Evolutionary conservation across 2,797 vertebrate genomes (phyloP), one percentile per base, ranked within the genome.

Genomic region (Fundulus diaphanus): DNA sequence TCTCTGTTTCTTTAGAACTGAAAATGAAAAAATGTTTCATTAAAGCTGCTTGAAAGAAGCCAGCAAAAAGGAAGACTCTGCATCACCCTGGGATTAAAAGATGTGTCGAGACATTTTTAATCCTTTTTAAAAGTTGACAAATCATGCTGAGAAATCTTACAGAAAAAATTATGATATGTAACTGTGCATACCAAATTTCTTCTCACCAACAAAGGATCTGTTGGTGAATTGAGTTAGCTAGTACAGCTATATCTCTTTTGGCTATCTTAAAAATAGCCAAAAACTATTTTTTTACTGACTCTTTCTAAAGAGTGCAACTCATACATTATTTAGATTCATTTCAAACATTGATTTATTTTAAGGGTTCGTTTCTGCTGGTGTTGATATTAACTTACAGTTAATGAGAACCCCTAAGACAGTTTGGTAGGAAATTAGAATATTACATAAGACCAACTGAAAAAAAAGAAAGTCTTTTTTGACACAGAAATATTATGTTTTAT

Each of bases 1-100:
- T 29, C 54, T 78, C 13, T 42, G 79, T 37, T 79, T 86, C 73
- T 63, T 79, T 24, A 76, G 78, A 51, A 82, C 33, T 40, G 9
- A 56, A 11, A 27, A 18, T 2, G 12, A 5, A 72, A 72, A 31
- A 44, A 24, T 8, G 8, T 63, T 44, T 67, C 8, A 67, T 44
- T 67, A 37, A 29, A 67, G 35, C 1, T 7, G 13, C 37, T 40
- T 63, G 31, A 61, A 35, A 61, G 3, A 35, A 33, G 1, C 29
- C 16, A 59, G 24, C 37, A 13, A 65, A 37, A 42, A 24, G 24
- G 12, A n/a, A 66, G 37, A 42, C 35, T 42, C 57, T 8, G 27
- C 27, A 66, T 16, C 13, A 16, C 40, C n/a, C 27, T 44, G 63
- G 63, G 63, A 66, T 27, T 27, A 24, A 66, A 66, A 37, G 20